Evolutionary conservation across 2,888 invertebrate genomes (phyloP).

Genomic region (Hyposoter didymator): DNA sequence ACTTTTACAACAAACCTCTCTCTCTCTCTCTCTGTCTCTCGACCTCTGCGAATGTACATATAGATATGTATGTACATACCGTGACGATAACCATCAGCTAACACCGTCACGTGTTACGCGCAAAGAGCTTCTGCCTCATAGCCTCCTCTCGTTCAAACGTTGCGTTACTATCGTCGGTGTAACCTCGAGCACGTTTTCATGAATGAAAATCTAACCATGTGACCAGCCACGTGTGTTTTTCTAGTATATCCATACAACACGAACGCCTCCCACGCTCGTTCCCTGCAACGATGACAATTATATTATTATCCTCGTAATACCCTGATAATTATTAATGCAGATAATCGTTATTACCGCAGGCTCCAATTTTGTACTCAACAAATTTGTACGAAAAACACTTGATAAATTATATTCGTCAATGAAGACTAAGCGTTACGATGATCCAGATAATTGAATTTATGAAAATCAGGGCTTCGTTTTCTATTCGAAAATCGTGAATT

Average conservation of each 20-base stretch:
- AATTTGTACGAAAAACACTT: background rate
- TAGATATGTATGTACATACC: slow-evolving; percentile 11
- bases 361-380: background rate
- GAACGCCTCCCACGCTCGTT: background rate
- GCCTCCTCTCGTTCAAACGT: slow-evolving; percentile 14
- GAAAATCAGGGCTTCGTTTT: background rate
- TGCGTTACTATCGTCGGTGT: slow-evolving; percentile 27
- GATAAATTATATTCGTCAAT: background rate
- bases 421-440: background rate
- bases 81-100: slow-evolving; percentile 62
- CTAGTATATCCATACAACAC: background rate
- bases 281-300: background rate
- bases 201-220: slow-evolving; percentile 37
- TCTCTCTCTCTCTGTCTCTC: background rate
- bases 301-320: background rate
- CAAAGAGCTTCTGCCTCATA: slow-evolving; percentile 42
- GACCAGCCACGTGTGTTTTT: slow-evolving; percentile 28
- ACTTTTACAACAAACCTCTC: slow-evolving; percentile 26
- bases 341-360: background rate
- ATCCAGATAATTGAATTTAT: background rate
- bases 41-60: background rate
- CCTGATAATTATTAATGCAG: background rate
- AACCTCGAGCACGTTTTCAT: slow-evolving; percentile 40
- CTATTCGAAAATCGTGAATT: background rate
- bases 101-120: slow-evolving; percentile 61